These are phyloP conservation scores for Xenus cinereus DNA, from an alignment of 2,113 vertebrate species.

Conservation along the genomic window DNA sequence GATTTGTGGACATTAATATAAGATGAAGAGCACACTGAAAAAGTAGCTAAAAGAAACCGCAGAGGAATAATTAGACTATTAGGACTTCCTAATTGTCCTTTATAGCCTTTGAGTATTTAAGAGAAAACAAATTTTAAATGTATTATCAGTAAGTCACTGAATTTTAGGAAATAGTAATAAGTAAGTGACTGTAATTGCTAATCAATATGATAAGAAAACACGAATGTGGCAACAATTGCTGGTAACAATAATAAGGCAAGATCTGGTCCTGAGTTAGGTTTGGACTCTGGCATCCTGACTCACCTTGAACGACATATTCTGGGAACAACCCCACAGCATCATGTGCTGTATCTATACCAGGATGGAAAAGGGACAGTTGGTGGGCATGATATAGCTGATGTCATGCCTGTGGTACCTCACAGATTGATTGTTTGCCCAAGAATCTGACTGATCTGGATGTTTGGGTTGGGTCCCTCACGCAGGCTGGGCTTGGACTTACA, in stretches of 20 bases:
- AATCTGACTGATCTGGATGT: neutral
- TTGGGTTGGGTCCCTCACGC: neutral
- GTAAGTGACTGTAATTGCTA: neutral
- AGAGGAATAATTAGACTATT: neutral
- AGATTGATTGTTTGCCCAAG: rapidly evolving
- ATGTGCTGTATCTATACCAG: neutral
- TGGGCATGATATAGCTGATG: neutral
- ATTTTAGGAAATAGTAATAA: neutral
- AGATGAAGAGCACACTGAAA: constrained; percentile 7
- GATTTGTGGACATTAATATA: constrained; percentile 18
- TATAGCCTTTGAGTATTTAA: neutral
- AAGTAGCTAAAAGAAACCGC: constrained; percentile 11
- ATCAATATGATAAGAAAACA: neutral
- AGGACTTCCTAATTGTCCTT: neutral
- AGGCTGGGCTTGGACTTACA: neutral
- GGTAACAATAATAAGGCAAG: neutral
- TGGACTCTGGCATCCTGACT: neutral
- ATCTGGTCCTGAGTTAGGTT: neutral
- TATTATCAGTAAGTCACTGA: neutral
- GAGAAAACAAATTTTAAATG: neutral
- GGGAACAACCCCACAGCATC: neutral
- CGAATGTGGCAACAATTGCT: neutral
- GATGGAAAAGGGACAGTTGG: neutral
- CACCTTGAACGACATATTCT: neutral
- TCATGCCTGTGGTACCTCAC: neutral